Evolutionary conservation across 2,888 invertebrate genomes (phyloP).

Genomic region (Drosophila demipolita): DNA sequence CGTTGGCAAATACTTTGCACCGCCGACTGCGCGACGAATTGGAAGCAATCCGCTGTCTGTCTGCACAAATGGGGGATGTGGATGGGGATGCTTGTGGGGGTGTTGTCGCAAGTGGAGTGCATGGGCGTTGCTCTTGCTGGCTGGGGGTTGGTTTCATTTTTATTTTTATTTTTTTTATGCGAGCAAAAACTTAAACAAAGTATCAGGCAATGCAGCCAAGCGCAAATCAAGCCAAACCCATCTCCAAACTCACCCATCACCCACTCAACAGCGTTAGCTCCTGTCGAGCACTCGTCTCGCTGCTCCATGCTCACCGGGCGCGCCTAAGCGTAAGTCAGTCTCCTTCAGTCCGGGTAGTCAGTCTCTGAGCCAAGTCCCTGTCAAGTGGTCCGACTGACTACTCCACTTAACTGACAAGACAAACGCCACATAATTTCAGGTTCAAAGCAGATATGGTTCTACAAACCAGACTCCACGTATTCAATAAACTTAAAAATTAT

Average conservation of each 20-base stretch:
- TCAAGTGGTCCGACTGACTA: constrained; percentile 62
- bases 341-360: constrained; percentile 38
- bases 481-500: background rate
- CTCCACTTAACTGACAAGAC: constrained; percentile 63
- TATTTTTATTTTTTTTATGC: constrained; percentile 18
- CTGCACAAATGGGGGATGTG: constrained; percentile 52
- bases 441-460: constrained; percentile 48
- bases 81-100: constrained; percentile 7
- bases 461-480: background rate
- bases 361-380: constrained; percentile 44
- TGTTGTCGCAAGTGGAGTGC: constrained; percentile 55
- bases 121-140: constrained; percentile 70
- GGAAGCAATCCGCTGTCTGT: constrained; percentile 81
- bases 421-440: constrained; percentile 75
- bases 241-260: constrained; percentile 26
- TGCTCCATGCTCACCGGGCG: constrained; percentile 41
- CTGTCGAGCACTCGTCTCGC: constrained; percentile 55
- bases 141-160: constrained; percentile 58
- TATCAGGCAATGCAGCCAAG: constrained; percentile 77
- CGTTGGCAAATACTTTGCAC: constrained; percentile 80
- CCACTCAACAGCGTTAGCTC: constrained; percentile 48
- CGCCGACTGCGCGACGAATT: constrained; percentile 82
- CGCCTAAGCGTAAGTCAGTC: constrained; percentile 56
- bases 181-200: constrained; percentile 75
- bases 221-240: constrained; percentile 62